Conservation (phyloP, 2,888 invertebrate species). For the Oxyteleia sp. region DNA sequence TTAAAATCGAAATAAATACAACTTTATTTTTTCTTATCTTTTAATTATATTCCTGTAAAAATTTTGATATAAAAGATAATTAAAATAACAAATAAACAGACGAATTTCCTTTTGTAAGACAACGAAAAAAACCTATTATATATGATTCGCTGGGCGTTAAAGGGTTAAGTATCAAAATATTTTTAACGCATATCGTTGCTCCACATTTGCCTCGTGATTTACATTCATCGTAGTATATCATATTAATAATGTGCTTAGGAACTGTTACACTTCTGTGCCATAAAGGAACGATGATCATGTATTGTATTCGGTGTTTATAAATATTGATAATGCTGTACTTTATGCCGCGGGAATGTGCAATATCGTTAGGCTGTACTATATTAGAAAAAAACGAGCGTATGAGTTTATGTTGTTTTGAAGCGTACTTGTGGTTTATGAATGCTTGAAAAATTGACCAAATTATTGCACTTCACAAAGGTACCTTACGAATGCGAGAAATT, state of each 20-base stretch:
- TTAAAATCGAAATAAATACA: too few species aligned
- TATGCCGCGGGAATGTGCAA: slow-evolving; percentile 60
- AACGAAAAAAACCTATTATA: too few species aligned
- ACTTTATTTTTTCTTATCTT: too few species aligned
- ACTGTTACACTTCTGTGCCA: slow-evolving; percentile 66
- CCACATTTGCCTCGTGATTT: slow-evolving; percentile 11
- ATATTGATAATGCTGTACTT: slow-evolving; percentile 50
- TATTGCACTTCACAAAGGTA: slow-evolving; percentile 85
- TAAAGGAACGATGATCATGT: slow-evolving; percentile 43
- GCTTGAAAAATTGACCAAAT: slow-evolving; percentile 78
- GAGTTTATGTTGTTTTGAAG: slow-evolving; percentile 33
- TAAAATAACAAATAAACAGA: too few species aligned
- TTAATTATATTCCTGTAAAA: too few species aligned
- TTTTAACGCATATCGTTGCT: not conserved
- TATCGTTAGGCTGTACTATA: slow-evolving; percentile 33
- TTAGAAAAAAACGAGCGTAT: slow-evolving; percentile 40
- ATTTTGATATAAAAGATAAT: too few species aligned
- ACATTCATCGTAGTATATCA: slow-evolving; percentile 24
- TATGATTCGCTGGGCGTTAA: too few species aligned
- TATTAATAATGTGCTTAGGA: slow-evolving; percentile 37
- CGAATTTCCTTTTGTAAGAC: too few species aligned
- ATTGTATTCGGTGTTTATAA: slow-evolving; percentile 49
- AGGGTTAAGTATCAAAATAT: not conserved
- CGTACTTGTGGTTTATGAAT: slow-evolving; percentile 24
- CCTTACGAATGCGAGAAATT: slow-evolving; percentile 81